A percentile compares a stretch with the other conserved stretches of the same genome.
Conservation (phyloP, 2,797 vertebrate genomes). For the Macroramphosus scolopax region DNA sequence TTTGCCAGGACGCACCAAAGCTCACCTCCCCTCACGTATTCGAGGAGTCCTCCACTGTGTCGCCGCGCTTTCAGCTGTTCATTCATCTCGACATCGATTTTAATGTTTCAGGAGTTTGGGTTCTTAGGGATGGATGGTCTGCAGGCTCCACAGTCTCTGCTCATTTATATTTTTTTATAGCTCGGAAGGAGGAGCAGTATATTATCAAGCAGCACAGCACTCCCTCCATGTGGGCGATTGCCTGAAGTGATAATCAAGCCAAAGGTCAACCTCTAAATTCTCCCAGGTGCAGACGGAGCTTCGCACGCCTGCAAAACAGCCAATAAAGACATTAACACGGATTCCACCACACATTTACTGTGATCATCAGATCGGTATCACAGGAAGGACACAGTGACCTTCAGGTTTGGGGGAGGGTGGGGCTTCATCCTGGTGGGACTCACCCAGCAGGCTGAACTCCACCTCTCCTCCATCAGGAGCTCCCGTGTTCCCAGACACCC, state of each 20-base stretch:
- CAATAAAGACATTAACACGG: constrained; percentile 40
- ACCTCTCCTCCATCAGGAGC: constrained; percentile 67
- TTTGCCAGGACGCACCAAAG: constrained; percentile 38
- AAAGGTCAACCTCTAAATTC: constrained; percentile 27
- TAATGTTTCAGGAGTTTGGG: constrained; percentile 44
- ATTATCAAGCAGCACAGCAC: constrained; percentile 39
- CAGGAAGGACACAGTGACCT: constrained; percentile 70
- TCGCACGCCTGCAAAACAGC: constrained; percentile 21
- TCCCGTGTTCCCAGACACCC: constrained; percentile 72
- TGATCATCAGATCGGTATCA: constrained; percentile 62
- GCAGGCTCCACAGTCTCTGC: constrained; percentile 42
- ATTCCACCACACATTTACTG: constrained; percentile 25
- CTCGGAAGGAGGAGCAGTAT: constrained; percentile 55
- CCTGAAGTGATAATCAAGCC: constrained; percentile 32
- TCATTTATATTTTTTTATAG: constrained; percentile 62
- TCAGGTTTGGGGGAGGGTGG: constrained; percentile 68
- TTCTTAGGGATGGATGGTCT: constrained; percentile 51
- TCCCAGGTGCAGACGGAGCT: constrained; percentile 5
- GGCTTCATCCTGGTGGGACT: constrained; percentile 41
- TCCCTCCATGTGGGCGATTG: constrained; percentile 25
- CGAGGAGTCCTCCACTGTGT: constrained; percentile 57
- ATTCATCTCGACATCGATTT: constrained; percentile 70
- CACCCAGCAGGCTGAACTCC: constrained; percentile 55
- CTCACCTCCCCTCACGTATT: constrained; percentile 56
- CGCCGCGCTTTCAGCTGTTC: constrained; percentile 38